These are phyloP conservation scores for Lasioglossum vierecki DNA, from an alignment of 2,888 invertebrate genomes.

Conservation along the genomic window DNA sequence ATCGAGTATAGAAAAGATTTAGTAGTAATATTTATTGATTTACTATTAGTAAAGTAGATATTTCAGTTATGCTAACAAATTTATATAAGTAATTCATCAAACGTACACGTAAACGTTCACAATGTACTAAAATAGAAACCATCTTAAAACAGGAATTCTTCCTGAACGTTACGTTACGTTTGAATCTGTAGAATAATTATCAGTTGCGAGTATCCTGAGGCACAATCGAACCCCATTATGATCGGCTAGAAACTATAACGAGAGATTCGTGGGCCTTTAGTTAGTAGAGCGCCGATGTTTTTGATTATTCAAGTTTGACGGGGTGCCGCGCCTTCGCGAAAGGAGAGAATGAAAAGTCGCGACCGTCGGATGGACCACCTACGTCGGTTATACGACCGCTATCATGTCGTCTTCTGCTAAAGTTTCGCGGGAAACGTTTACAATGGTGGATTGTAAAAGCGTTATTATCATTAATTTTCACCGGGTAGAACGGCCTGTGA, in stretches of 20 bases:
- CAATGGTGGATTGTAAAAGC: slow-evolving; percentile 47
- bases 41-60: not conserved
- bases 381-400: slow-evolving; percentile 28
- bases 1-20: not conserved
- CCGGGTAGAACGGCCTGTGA: slow-evolving; percentile 21
- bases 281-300: slow-evolving; percentile 14
- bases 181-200: not conserved
- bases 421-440: slow-evolving; percentile 32
- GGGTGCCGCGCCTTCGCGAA: not conserved
- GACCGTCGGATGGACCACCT: slow-evolving; percentile 31
- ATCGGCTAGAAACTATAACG: slow-evolving; percentile 9
- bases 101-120: too few species aligned
- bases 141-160: not conserved
- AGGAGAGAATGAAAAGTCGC: not conserved
- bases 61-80: not conserved
- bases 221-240: not conserved
- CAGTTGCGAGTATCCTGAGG: not conserved
- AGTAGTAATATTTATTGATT: not conserved
- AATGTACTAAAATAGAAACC: not conserved
- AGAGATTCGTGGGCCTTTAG: slow-evolving; percentile 14
- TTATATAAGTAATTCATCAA: too few species aligned
- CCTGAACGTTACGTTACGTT: not conserved
- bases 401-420: slow-evolving; percentile 21
- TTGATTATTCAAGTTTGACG: slow-evolving; percentile 20
- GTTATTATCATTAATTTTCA: slow-evolving; percentile 61